These are phyloP conservation scores for Ifrita kowaldi DNA, from an alignment of 2,113 vertebrate species.

Conservation along the genomic window DNA sequence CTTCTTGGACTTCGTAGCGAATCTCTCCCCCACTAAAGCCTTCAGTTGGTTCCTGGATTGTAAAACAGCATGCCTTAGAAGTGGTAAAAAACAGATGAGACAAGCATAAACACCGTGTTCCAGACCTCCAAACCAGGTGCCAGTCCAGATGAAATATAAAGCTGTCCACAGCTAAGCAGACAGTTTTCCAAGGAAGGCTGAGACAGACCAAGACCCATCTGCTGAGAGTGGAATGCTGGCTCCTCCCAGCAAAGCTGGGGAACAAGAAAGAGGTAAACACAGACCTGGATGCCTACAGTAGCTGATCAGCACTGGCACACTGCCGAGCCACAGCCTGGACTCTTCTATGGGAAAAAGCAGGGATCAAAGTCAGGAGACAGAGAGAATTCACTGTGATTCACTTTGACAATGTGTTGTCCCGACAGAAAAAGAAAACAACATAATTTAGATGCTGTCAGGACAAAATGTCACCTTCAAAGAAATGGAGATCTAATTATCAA, in stretches of 20 bases:
- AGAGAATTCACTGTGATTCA: not conserved
- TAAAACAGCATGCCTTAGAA: not conserved
- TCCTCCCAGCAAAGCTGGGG: not conserved
- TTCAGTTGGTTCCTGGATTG: not conserved
- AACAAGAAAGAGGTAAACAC: not conserved
- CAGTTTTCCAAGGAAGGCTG: not conserved
- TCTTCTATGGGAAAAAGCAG: not conserved
- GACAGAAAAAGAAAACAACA: not conserved
- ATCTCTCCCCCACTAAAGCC: not conserved
- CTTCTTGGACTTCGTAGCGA: not conserved
- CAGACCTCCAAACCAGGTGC: not conserved
- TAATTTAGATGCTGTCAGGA: constrained; percentile 12
- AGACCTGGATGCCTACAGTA: not conserved
- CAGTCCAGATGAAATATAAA: constrained; percentile 22
- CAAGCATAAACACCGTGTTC: not conserved
- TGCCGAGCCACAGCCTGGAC: rapidly evolving
- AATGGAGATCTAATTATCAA: constrained; percentile 20
- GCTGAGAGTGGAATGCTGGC: rapidly evolving
- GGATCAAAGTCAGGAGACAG: not conserved
- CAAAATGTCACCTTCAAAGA: constrained; percentile 22
- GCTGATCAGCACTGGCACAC: not conserved
- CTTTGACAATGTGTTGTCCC: constrained; percentile 4
- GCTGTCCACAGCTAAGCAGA: not conserved
- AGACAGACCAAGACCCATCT: not conserved
- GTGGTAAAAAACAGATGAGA: not conserved